Evolutionary conservation across 2,113 vertebrate genomes (phyloP), one percentile per base, ranked within the genome.

Genomic region (Ibidorhyncha struthersii): DNA sequence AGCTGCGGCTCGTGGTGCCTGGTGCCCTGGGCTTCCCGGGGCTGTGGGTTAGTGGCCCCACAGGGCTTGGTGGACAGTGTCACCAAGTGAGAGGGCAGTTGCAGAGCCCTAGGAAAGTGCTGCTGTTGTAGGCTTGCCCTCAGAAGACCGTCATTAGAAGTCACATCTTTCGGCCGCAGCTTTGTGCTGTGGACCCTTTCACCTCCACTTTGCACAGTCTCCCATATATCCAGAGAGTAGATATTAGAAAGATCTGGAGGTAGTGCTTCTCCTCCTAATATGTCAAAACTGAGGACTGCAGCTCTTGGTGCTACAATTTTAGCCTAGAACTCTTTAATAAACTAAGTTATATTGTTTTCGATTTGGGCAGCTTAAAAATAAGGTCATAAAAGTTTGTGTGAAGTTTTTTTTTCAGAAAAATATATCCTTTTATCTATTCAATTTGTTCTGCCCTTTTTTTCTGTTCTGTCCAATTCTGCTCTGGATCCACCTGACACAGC

Each of bases 161-260:
- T 25, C 38, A 45, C 6, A 10, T 40, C 36, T 82, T 84, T 63
- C 1, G 3, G 10, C 12, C 38, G 55, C 32, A 45, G 1, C 14
- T 32, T 82, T 2, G 2, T 43, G 8, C 34, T 40, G 18, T 50
- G 55, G 17, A 36, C 15, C 27, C 14, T 78, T 86, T 70, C 19
- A n/a, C 8, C 7, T 47, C 10, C 1, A 0, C 14, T 76, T 92
- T 52, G 25, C 22, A 52, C 1, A 1, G 22, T 41, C 22, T 84
- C 19, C 61, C 19, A 4, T 14, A 5, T 23, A 22, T 56, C 13
- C 19, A 27, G 52, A 66, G 8, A 20, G 34, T 19, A 71, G 52
- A n/a, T 3, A 21, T 10, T 8, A 30, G 34, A 90, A 81, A 58
- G 36, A 41, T 34, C 13, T 61, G n/a, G 32, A 70, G 65, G 13